A percentile compares a stretch with the other conserved stretches of the same genome.
phyloP scores from a whole-genome alignment of 1,140 invertebrate species.

The Drosophila biarmipes region DNA sequence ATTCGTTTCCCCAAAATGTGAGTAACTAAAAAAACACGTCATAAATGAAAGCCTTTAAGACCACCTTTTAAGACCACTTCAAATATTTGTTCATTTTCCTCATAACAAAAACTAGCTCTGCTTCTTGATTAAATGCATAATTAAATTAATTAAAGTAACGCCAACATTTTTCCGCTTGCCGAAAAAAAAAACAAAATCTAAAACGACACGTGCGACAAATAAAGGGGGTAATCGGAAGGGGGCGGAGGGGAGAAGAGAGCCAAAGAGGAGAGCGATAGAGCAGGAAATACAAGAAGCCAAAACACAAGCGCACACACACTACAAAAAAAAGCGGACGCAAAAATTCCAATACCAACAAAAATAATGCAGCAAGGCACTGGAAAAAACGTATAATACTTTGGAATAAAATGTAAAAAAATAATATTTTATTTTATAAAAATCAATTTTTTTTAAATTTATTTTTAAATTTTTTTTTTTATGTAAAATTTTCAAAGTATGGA shows the following conservation, averaged over 20 bases:
- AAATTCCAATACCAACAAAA: slow-evolving; percentile 36
- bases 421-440: not conserved
- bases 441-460: not conserved
- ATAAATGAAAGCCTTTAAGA: not conserved
- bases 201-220: slow-evolving; percentile 66
- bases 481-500: no score
- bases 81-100: not conserved
- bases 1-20: not conserved
- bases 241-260: not conserved
- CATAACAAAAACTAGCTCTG: slow-evolving; percentile 1
- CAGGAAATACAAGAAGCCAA: slow-evolving; percentile 69
- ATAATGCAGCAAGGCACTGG: slow-evolving; percentile 8
- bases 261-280: slow-evolving; percentile 14
- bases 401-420: no score
- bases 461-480: no score
- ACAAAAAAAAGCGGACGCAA: slow-evolving; percentile 12
- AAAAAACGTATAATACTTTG: not conserved
- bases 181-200: slow-evolving; percentile 1
- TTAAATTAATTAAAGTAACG: slow-evolving; percentile 46
- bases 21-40: slow-evolving; percentile 4
- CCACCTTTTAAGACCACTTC: not conserved
- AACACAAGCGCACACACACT: slow-evolving; percentile 23
- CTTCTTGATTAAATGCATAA: slow-evolving; percentile 42
- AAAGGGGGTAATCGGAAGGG: not conserved
- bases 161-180: not conserved